Conservation (phyloP, 1,140 invertebrate genomes). For the Drosophila bipectinata region DNA sequence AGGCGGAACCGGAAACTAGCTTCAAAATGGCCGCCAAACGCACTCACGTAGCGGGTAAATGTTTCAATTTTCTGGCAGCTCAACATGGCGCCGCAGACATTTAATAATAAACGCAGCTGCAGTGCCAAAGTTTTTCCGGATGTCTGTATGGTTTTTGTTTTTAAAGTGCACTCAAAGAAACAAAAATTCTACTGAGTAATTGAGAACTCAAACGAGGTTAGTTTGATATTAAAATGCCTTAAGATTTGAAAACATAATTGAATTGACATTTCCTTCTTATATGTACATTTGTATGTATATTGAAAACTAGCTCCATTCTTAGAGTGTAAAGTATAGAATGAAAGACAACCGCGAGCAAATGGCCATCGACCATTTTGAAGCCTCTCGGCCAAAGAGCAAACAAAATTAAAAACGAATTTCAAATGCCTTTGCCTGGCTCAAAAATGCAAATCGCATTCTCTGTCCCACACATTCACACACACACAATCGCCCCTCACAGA, state of each 20-base stretch:
- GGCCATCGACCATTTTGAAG: slow-evolving; percentile 44
- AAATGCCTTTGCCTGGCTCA: slow-evolving; percentile 60
- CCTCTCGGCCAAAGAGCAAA: slow-evolving; percentile 66
- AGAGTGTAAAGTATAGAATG: not conserved
- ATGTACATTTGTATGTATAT: too few species aligned
- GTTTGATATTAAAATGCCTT: too few species aligned
- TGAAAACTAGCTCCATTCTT: not conserved
- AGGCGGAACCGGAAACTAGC: slow-evolving; percentile 52
- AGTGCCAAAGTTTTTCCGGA: slow-evolving; percentile 37
- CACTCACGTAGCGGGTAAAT: slow-evolving; percentile 66
- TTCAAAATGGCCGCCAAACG: slow-evolving; percentile 52
- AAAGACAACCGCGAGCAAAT: slow-evolving; percentile 56
- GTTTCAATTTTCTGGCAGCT: slow-evolving; percentile 77
- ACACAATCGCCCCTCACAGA: not conserved
- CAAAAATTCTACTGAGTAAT: slow-evolving; percentile 2
- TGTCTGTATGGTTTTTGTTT: not conserved
- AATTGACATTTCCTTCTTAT: not conserved
- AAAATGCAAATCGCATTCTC: slow-evolving; percentile 75
- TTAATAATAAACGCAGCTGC: slow-evolving; percentile 69
- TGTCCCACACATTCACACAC: slow-evolving; percentile 5
- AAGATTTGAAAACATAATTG: too few species aligned
- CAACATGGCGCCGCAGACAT: slow-evolving; percentile 65
- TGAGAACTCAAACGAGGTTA: too few species aligned
- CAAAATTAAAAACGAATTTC: slow-evolving; percentile 78
- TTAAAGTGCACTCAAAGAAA: slow-evolving; percentile 2